Evolutionary conservation across 2,797 vertebrate species (phyloP).

Genomic region (Geotrypetes seraphini): DNA sequence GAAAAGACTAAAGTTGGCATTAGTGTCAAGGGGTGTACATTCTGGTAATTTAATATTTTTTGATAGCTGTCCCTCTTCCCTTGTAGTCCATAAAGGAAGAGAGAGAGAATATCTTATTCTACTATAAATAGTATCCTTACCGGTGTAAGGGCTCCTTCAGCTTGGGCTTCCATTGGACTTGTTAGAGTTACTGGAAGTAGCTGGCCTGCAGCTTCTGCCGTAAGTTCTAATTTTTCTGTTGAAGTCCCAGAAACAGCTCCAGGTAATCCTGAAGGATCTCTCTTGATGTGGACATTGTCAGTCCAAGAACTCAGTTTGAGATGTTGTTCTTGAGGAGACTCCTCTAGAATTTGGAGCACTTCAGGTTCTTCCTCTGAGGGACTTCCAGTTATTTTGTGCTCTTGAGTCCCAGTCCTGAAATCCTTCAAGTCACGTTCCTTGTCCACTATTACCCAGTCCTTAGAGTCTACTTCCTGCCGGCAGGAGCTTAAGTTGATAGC

Average conservation of each 20-base stretch:
- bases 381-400: constrained; percentile 68
- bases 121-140: constrained; percentile 48
- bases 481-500: constrained; percentile 89
- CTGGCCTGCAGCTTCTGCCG: constrained; percentile 56
- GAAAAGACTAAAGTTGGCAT: too few relatives aligned
- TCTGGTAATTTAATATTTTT: too few relatives aligned
- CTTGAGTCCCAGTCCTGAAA: constrained; percentile 58
- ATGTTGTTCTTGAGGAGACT: constrained; percentile 52
- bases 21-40: too few relatives aligned
- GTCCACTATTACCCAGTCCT: constrained; percentile 94
- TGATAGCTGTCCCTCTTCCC: too few relatives aligned
- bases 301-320: constrained; percentile 25
- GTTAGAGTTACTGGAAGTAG: constrained; percentile 76
- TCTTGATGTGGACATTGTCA: constrained; percentile 27
- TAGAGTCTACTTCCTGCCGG: constrained; percentile 83
- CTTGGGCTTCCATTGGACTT: constrained; percentile 85
- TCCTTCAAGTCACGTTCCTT: constrained; percentile 71
- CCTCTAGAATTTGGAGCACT: constrained; percentile 44
- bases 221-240: constrained; percentile 72
- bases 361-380: constrained; percentile 81
- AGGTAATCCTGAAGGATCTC: constrained; percentile 34
- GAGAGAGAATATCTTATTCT: constrained; percentile 3
- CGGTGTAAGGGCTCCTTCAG: constrained; percentile 86
- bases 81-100: constrained; percentile 12
- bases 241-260: constrained; percentile 44